Evolutionary conservation across 2,113 vertebrate genomes (phyloP).

Genomic region (Ursus arctos): DNA sequence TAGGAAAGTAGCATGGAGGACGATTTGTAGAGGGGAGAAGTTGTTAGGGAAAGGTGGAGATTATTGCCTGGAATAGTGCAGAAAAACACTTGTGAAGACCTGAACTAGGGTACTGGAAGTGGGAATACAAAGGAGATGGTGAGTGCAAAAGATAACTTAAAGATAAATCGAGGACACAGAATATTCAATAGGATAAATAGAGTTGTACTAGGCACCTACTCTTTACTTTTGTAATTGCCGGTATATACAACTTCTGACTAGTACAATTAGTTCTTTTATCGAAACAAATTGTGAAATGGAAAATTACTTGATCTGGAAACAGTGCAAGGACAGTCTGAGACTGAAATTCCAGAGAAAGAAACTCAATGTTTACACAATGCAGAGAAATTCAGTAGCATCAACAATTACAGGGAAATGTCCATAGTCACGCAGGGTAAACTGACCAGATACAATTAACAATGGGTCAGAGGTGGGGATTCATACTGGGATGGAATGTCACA

Average conservation of each 20-base stretch:
- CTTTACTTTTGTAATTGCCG: conserved; percentile 44
- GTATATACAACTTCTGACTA: not conserved
- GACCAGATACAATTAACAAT: not conserved
- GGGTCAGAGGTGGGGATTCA: not conserved
- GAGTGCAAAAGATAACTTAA: not conserved
- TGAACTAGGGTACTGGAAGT: not conserved
- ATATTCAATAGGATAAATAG: not conserved
- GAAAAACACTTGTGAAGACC: not conserved
- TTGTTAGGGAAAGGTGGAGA: not conserved
- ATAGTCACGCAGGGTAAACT: not conserved
- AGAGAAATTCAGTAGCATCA: conserved; percentile 1
- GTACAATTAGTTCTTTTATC: conserved; percentile 38
- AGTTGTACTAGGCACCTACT: not conserved
- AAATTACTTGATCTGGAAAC: conserved; percentile 40
- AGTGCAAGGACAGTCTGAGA: conserved; percentile 13
- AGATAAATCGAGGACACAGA: not conserved
- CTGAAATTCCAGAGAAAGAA: conserved; percentile 16
- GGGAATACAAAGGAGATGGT: not conserved
- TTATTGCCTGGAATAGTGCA: not conserved
- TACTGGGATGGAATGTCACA: not conserved
- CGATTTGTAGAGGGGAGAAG: not conserved
- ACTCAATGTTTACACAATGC: not conserved
- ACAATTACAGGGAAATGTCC: not conserved
- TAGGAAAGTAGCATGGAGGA: not conserved
- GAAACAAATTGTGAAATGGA: conserved; percentile 52